Evolutionary conservation across 2,797 vertebrate species (phyloP).

Genomic region (Lates japonicus): DNA sequence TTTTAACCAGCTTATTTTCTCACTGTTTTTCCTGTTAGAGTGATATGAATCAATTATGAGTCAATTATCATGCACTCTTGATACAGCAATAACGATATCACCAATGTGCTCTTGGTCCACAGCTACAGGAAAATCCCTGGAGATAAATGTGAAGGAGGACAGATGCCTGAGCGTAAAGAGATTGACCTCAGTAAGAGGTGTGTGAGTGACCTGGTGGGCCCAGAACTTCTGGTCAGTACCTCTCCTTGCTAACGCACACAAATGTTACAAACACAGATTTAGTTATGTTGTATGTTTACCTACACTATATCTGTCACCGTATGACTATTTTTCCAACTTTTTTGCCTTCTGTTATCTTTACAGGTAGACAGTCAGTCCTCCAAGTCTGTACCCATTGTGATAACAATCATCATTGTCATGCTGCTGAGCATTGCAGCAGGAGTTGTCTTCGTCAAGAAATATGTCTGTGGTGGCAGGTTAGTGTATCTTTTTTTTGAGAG

Average conservation of each 20-base stretch:
- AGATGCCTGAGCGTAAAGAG: slow-evolving; percentile 85
- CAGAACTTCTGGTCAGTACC: slow-evolving; percentile 81
- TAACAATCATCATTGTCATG: slow-evolving; percentile 88
- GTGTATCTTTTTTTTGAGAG: slow-evolving; percentile 43
- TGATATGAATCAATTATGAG: neutral
- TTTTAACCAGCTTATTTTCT: neutral
- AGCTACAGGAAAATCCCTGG: slow-evolving; percentile 97
- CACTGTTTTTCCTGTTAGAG: too few species aligned
- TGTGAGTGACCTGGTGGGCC: slow-evolving; percentile 88
- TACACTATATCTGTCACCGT: neutral
- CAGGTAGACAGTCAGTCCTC: slow-evolving; percentile 76
- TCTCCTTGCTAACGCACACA: neutral
- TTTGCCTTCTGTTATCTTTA: slow-evolving; percentile 30
- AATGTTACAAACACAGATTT: neutral
- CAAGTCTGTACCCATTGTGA: slow-evolving; percentile 85
- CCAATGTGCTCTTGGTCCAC: slow-evolving; percentile 35
- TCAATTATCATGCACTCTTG: neutral
- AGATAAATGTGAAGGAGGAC: slow-evolving; percentile 92
- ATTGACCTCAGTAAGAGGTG: slow-evolving; percentile 93
- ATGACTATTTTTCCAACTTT: neutral
- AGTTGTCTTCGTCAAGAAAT: slow-evolving; percentile 93
- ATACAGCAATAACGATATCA: neutral
- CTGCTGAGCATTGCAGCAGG: slow-evolving; percentile 85
- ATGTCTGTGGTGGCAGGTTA: slow-evolving; percentile 95
- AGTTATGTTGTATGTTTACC: neutral